Conservation (phyloP, 1,140 invertebrate genomes). For the Melanaphis sacchari region DNA sequence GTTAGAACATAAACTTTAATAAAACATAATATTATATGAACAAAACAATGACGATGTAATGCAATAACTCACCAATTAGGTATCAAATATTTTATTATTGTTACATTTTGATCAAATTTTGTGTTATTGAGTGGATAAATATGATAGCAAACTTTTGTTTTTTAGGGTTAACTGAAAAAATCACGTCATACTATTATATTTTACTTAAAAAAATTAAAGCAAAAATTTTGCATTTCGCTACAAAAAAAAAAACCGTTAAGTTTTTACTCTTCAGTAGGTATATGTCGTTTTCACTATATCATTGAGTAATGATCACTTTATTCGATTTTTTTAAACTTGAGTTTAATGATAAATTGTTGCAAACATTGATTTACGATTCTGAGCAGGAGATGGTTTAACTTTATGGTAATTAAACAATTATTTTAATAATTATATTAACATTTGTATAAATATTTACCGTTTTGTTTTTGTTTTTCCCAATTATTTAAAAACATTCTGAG, state of each 20-base stretch:
- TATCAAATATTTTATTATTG: background rate
- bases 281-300: too few relatives aligned
- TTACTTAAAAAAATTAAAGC: too few relatives aligned
- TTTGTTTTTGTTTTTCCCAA: background rate
- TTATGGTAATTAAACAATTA: too few relatives aligned
- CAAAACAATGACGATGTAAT: background rate
- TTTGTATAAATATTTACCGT: background rate
- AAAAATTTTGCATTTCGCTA: too few relatives aligned
- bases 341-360: too few relatives aligned
- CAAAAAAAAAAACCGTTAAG: too few relatives aligned
- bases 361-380: too few relatives aligned
- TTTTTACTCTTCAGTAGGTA: too few relatives aligned
- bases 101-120: background rate
- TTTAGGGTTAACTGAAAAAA: background rate
- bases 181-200: background rate
- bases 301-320: too few relatives aligned
- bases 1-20: background rate
- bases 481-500: background rate
- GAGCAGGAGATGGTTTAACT: too few relatives aligned
- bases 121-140: background rate
- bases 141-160: background rate
- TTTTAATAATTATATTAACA: too few relatives aligned
- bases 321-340: too few relatives aligned
- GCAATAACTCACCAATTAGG: background rate
- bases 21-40: background rate